Conservation (phyloP, 2,888 invertebrate species). For the Pseudolycoriella hygida region DNA sequence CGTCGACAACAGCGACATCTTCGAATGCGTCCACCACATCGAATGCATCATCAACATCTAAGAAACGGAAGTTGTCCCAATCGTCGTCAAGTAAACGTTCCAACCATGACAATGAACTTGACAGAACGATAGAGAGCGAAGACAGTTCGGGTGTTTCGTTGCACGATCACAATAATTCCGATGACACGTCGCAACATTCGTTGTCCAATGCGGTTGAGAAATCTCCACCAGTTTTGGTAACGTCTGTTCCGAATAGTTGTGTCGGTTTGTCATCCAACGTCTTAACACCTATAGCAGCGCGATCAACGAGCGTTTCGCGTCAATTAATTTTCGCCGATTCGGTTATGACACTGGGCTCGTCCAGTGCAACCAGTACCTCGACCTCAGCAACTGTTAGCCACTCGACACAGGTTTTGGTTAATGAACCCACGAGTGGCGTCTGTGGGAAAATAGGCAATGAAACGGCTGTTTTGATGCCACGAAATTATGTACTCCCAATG, state of each 20-base stretch:
- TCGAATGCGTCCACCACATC: constrained; percentile 30
- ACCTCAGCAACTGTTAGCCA: not conserved
- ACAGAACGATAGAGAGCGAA: not conserved
- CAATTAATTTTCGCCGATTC: not conserved
- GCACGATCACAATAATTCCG: not conserved
- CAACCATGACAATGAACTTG: not conserved
- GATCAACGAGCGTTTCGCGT: not conserved
- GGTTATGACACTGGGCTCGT: not conserved
- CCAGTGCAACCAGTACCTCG: not conserved
- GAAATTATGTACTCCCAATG: constrained; percentile 43
- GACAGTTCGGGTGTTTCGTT: not conserved
- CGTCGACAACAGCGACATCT: constrained; percentile 27
- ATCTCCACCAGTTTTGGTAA: not conserved
- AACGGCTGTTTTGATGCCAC: constrained; percentile 43
- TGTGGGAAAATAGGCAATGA: constrained; percentile 14
- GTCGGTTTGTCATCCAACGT: not conserved
- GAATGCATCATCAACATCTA: not conserved
- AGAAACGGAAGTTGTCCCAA: not conserved
- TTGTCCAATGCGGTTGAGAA: not conserved
- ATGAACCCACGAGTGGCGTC: not conserved
- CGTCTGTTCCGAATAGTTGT: not conserved
- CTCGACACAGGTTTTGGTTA: not conserved
- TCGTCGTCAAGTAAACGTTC: not conserved
- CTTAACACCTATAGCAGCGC: not conserved
- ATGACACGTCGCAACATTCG: not conserved